Evolutionary conservation across 2,797 vertebrate genomes (phyloP), one percentile per base, ranked within the genome.

Genomic region (Lutjanus campechanus): DNA sequence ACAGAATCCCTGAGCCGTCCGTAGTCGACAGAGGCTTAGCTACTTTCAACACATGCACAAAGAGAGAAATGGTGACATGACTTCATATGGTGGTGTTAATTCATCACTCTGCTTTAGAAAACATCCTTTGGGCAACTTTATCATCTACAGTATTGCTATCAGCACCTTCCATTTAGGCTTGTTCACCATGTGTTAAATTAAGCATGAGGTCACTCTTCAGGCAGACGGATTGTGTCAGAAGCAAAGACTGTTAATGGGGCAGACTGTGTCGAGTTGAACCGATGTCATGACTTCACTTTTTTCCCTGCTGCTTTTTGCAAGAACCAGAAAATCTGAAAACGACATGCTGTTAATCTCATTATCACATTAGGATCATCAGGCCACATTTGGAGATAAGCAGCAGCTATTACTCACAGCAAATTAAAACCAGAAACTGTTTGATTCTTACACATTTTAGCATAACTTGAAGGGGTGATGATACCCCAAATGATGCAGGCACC

Each of bases 121-220:
- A 79, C 59, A 69, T 72, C 5, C 25, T 60, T 65, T 22, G 1
- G 67, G n/a, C 17, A 8, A 22, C 55, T 81, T 68, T 79, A 51
- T 81, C 69, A 53, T 73, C 58, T 11, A 36, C 41, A 54, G 13
- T 46, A 1, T 41, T 81, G 64, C 79, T 70, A 81, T 90, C 82
- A 76, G 53, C 82, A 69, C 71, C 73, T 84, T 85, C 63, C 53
- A 66, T 56, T 81, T 49, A 16, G 66, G 67, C 76, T 85, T 69
- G 64, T 54, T 73, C 75, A 47, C 76, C 85, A 85, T 88, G 83
- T 90, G 85, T 69, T 88, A 73, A 77, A 83, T 83, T 58, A 79
- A 76, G 84, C 7, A 91, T 91, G 84, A 90, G 60, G 71, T 93
- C 91, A 91, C 55, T 53, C 68, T 74, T 66, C 1, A 73, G 73